Evolutionary conservation across 2,113 vertebrate species (phyloP).

Genomic region (Centropristis striata): DNA sequence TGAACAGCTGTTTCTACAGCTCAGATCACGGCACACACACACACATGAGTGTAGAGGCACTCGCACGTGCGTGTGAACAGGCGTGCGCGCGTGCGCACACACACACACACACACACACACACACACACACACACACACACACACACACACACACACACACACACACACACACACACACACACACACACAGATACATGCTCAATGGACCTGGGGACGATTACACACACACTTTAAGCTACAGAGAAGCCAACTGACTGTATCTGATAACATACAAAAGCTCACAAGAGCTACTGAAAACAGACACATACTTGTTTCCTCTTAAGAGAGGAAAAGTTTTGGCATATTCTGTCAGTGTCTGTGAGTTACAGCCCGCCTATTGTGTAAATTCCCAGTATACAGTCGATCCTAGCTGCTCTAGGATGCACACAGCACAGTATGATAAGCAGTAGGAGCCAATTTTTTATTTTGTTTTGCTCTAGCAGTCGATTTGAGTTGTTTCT

Average conservation of each 20-base stretch:
- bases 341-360: background rate
- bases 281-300: background rate
- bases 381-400: background rate
- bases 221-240: background rate
- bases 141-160: background rate
- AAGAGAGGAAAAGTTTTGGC: background rate
- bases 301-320: background rate
- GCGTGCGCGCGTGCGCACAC: too few species aligned
- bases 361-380: background rate
- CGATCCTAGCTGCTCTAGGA: background rate
- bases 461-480: background rate
- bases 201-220: background rate
- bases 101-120: background rate
- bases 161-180: slow-evolving; percentile 12
- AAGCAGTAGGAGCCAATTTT: background rate
- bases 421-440: background rate
- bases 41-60: slow-evolving; percentile 30
- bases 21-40: slow-evolving; percentile 26
- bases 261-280: background rate
- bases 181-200: background rate
- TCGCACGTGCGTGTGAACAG: slow-evolving; percentile 1
- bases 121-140: background rate
- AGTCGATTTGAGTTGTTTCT: background rate
- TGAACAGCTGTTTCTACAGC: slow-evolving; percentile 83
- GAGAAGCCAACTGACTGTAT: slow-evolving; percentile 9